These are phyloP conservation scores for Anthopleura sola DNA, from an alignment of 64 coral and sea anemone genomes.

Conservation along the genomic window DNA sequence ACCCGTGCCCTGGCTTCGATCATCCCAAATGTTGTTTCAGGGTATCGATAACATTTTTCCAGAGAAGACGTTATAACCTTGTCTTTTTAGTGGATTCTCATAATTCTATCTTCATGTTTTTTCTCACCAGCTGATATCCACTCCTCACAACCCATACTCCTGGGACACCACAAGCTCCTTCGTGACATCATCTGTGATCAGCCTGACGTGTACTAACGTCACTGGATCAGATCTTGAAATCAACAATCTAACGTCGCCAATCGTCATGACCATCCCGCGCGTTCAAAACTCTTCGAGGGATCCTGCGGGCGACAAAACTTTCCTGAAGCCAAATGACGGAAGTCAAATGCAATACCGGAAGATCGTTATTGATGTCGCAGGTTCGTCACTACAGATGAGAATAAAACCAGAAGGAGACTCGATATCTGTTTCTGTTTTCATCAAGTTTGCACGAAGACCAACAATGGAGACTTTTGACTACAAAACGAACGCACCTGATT, in stretches of 20 bases:
- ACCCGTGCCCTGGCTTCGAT: too few species aligned
- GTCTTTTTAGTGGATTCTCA: too few species aligned
- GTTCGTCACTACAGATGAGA: neutral
- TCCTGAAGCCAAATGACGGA: neutral
- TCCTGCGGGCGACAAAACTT: neutral
- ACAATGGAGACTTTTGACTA: neutral
- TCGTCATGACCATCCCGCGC: constrained; percentile 11
- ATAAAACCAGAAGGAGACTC: neutral
- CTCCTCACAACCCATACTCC: neutral
- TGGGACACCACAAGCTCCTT: neutral
- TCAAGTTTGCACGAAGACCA: neutral
- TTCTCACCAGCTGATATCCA: neutral
- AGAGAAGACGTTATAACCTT: too few species aligned
- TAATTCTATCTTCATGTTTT: neutral
- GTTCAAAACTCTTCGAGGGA: neutral
- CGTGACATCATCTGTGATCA: neutral
- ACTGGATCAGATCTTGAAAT: neutral
- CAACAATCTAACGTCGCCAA: neutral
- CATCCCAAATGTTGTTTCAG: too few species aligned
- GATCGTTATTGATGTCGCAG: neutral
- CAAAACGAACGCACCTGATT: neutral
- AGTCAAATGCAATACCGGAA: neutral
- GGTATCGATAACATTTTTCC: too few species aligned
- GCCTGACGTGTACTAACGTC: neutral
- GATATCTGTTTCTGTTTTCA: neutral